A percentile compares a stretch with the other conserved stretches of the same genome.
phyloP scores from a whole-genome alignment of 2,797 vertebrate species.

The Aplochiton taeniatus region DNA sequence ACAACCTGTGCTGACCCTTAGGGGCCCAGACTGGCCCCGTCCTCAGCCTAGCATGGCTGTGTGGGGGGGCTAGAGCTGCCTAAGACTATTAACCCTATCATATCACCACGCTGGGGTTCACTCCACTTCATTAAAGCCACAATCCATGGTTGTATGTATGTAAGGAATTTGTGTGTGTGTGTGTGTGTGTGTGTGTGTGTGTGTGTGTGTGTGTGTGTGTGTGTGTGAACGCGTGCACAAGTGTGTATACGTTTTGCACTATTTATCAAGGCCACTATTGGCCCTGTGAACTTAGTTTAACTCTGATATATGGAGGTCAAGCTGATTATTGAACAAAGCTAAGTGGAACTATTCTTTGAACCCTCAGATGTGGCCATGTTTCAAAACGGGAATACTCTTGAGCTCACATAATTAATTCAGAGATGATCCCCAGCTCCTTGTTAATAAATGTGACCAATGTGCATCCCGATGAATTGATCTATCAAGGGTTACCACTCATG shows the following conservation, averaged over 20 bases:
- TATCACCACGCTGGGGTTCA: neutral
- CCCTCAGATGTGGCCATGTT: no score
- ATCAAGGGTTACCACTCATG: no score
- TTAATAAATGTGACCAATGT: no score
- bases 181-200: conserved; percentile 1
- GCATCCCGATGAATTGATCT: no score
- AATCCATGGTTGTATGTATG: conserved; percentile 1
- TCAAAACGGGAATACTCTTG: no score
- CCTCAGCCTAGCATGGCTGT: neutral
- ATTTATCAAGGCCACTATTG: neutral
- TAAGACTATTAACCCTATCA: neutral
- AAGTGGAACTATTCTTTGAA: neutral
- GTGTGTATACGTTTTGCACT: neutral
- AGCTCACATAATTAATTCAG: no score
- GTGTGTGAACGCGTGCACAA: neutral
- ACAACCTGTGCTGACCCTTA: neutral
- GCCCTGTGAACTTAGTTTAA: neutral
- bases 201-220: conserved; percentile 8
- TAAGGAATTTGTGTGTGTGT: conserved; percentile 3
- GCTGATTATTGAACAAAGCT: conserved; percentile 9
- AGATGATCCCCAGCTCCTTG: no score
- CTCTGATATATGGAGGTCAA: conserved; percentile 8
- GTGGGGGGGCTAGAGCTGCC: neutral
- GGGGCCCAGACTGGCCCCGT: neutral
- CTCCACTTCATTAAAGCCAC: neutral